Conservation (phyloP, 2,113 vertebrate species). For the Pavo muticus region DNA sequence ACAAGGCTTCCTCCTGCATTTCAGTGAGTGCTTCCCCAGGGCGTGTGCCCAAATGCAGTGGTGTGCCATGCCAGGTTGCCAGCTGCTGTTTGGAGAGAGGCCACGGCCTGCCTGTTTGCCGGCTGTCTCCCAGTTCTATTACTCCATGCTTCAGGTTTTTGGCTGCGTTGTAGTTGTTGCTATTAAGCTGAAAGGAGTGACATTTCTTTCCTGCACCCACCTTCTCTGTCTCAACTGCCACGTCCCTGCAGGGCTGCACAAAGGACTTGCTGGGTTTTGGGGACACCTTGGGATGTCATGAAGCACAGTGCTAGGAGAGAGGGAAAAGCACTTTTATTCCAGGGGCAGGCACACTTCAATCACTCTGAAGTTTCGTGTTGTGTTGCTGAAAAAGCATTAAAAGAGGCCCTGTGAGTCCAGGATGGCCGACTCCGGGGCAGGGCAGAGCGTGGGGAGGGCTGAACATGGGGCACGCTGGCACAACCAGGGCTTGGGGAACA, state of each 20-base stretch:
- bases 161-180: neutral
- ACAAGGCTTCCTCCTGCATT: neutral
- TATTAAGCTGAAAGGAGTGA: constrained; percentile 15
- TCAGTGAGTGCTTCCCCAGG: neutral
- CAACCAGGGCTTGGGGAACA: neutral
- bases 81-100: constrained; percentile 53
- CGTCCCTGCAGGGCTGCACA: neutral
- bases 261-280: accelerated
- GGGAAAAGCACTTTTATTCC: neutral
- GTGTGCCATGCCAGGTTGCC: neutral
- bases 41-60: neutral
- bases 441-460: neutral
- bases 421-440: neutral
- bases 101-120: constrained; percentile 31
- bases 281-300: neutral
- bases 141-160: constrained; percentile 22
- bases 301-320: neutral
- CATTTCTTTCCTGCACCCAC: neutral
- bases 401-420: accelerated
- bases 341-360: neutral
- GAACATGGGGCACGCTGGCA: neutral
- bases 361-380: neutral
- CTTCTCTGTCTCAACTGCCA: neutral
- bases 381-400: neutral
- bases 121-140: constrained; percentile 32